A percentile compares a stretch with the other conserved stretches of the same genome.
Evolutionary conservation across 2,888 invertebrate genomes (phyloP).

Genomic region (Diploptera punctata): DNA sequence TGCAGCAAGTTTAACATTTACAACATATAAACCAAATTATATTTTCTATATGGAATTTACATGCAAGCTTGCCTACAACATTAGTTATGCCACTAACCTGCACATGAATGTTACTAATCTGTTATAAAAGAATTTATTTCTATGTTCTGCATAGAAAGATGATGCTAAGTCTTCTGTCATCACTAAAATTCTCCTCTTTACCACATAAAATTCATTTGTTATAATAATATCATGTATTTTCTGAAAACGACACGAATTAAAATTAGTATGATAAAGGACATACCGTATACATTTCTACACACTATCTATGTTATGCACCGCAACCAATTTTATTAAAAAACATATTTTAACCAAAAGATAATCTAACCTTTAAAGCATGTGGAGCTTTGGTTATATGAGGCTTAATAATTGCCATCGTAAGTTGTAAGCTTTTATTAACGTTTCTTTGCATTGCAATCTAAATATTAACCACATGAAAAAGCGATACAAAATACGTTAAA

Average conservation of each 20-base stretch:
- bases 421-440: neutral
- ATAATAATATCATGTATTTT: neutral
- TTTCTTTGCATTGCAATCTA: neutral
- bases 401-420: conserved; percentile 10
- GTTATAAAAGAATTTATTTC: conserved; percentile 9
- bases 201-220: neutral
- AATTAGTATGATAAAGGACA: too few relatives aligned
- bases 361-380: conserved; percentile 12
- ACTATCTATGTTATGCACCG: too few relatives aligned
- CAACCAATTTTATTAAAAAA: too few relatives aligned
- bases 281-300: too few relatives aligned
- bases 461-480: too few relatives aligned
- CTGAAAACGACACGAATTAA: neutral
- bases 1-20: too few relatives aligned
- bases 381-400: neutral
- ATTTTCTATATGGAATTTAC: too few relatives aligned
- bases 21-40: too few relatives aligned
- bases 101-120: conserved; percentile 6
- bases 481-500: too few relatives aligned
- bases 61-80: too few relatives aligned
- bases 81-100: too few relatives aligned
- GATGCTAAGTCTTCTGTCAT: conserved; percentile 3
- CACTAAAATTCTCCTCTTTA: neutral
- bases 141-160: conserved; percentile 6
- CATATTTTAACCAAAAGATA: too few relatives aligned